Evolutionary conservation across 2,113 vertebrate species (phyloP), one percentile per base, ranked within the genome.

Genomic region (Formicarius rufipectus): DNA sequence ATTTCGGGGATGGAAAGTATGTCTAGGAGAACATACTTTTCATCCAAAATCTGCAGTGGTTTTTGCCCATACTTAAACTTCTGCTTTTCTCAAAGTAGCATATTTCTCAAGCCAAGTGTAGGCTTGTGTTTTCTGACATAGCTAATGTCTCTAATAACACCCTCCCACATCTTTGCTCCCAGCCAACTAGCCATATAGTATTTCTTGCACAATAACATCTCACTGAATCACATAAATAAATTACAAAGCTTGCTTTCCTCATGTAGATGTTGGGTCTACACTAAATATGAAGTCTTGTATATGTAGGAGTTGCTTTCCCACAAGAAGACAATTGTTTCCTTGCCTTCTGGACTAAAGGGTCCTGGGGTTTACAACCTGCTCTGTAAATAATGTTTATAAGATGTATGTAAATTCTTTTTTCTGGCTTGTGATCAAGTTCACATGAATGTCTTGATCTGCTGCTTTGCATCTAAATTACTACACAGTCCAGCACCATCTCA

Each of bases 171-270:
- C 28, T 83, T 77, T 84, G 45, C 79, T 94, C 28, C 35, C 28
- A 80, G 83, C 50, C 72, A 92, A 55, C 20, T 88, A 77, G 28
- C 24, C 8, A 39, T 37, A 28, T 4, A 83, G 69, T 62, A 66
- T 91, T 94, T 83, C 85, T 95, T 96, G 55, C 67, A 62, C 72
- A 94, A 93, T 33, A 59, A n/a, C 14, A 19, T 45, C 63, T 85
- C 18, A 62, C 2, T 82, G 66, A 73, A 90, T 90, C 84, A 75
- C 16, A 67, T 35, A 71, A 87, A 87, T 90, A 76, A 40, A 35
- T 90, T 81, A 86, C 45, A 94, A 92, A 84, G 25, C 25, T 92
- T 76, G 12, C 39, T 90, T 95, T 80, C 59, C 50, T 85, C 27
- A 33, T 45, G 39, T 62, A 69, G 28, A 24, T 44, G 9, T 73